These are phyloP conservation scores for Bungarus multicinctus DNA, from an alignment of 2,113 vertebrate genomes.

Conservation along the genomic window DNA sequence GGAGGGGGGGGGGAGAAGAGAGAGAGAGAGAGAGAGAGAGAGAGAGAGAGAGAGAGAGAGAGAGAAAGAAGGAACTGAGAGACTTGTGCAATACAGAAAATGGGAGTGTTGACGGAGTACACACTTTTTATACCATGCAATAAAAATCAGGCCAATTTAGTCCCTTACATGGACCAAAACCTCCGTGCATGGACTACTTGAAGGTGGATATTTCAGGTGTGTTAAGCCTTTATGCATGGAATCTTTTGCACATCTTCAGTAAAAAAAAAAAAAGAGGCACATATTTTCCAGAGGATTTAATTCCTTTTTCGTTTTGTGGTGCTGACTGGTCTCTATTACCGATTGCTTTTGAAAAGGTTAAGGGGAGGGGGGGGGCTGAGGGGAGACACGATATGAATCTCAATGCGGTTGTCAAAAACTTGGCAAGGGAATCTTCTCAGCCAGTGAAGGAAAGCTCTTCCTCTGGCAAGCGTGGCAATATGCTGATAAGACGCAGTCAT, in stretches of 20 bases:
- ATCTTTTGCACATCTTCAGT: not conserved
- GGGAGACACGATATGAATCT: not conserved
- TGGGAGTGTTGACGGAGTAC: not conserved
- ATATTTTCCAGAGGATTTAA: not conserved
- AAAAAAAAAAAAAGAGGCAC: not conserved
- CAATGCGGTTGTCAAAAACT: not conserved
- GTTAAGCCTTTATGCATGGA: not conserved
- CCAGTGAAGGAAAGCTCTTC: not conserved
- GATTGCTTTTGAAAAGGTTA: not conserved
- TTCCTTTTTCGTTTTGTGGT: not conserved
- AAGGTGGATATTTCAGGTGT: not conserved
- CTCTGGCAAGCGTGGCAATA: not conserved
- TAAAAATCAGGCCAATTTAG: not conserved
- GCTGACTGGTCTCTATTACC: not conserved
- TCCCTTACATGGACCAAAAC: not conserved
- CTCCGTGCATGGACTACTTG: not conserved
- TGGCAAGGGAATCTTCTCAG: not conserved
- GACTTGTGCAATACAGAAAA: not conserved
- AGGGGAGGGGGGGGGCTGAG: no score
- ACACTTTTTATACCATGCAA: not conserved
- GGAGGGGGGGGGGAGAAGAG: fast-evolving
- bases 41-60: no score
- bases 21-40: no score
- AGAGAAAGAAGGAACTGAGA: not conserved
- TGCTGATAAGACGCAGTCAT: not conserved